Evolutionary conservation across 2,797 vertebrate species (phyloP), one percentile per base, ranked within the genome.

Genomic region (Enteromius fasciolatus): DNA sequence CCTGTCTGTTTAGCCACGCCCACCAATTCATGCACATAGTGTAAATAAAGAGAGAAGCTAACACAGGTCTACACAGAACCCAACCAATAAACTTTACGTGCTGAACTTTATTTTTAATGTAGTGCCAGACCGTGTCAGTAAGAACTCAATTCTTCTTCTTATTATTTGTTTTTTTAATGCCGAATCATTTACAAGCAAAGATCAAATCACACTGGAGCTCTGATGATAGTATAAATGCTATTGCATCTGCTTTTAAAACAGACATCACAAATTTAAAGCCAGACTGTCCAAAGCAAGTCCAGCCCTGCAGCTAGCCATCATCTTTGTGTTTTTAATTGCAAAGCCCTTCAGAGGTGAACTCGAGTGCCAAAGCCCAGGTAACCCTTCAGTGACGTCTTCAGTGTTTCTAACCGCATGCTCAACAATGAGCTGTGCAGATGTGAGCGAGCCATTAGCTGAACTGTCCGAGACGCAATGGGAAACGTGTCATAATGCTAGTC

Each of bases 401-500:
- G 54, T 57, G 50, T 76, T 61, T 20, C 18, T 61, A 54, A 39
- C 20, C 36, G 15, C 41, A 76, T 5, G 23, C 14, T 28, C n/a
- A 76, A 76, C 74, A 76, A 63, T 46, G 39, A 63, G 15, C 74
- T 10, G 8, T 18, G 73, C 54, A 61, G 52, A 76, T 25, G 73
- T 44, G 73, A 76, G 73, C 7, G 57, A 25, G 52, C 52, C 73
- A 76, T 76, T 76, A 76, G 74, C 39, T 63, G 57, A 63, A 76
- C 59, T 46, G 74, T 76, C 74, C 28, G 74, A 57, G 46, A 61
- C 11, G 57, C 57, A 5, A 61, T 25, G 14, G 59, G 20, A 74
- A 41, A 64, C 20, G 28, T 76, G 80, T 76, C 66, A 61, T 70
- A 80, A 80, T 80, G 36, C 67, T 63, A 17, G 80, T 82, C 48